Evolutionary conservation across 2,888 invertebrate species (phyloP).

Genomic region (Noctua pronuba): DNA sequence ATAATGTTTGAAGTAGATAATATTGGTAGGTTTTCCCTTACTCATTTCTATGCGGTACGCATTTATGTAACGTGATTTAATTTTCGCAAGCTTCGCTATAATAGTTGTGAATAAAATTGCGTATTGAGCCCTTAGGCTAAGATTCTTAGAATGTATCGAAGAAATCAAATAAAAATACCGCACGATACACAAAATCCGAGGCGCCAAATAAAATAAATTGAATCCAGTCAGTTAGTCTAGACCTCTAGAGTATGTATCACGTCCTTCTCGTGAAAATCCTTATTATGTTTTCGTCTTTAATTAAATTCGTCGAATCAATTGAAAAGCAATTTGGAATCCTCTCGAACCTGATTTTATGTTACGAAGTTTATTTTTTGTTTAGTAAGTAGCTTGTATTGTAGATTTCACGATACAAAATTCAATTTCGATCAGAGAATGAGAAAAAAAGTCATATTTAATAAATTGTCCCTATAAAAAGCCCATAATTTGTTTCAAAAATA

Average conservation of each 20-base stretch:
- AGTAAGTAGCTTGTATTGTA: conserved; percentile 9
- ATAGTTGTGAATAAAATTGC: conserved; percentile 49
- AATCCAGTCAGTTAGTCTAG: conserved; percentile 58
- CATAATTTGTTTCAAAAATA: conserved; percentile 26
- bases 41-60: conserved; percentile 36
- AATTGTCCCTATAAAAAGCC: conserved; percentile 9
- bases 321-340: conserved; percentile 50
- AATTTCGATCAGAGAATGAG: conserved; percentile 20
- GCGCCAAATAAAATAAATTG: conserved; percentile 67
- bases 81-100: conserved; percentile 45
- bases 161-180: conserved; percentile 62
- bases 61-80: conserved; percentile 50
- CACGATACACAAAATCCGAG: conserved; percentile 47
- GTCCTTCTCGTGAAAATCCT: conserved; percentile 51
- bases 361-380: conserved; percentile 34
- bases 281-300: conserved; percentile 54
- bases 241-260: conserved; percentile 53
- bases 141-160: conserved; percentile 55
- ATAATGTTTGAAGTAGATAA: conserved; percentile 8
- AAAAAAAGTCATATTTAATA: conserved; percentile 13
- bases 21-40: conserved; percentile 1
- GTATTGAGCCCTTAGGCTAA: conserved; percentile 54
- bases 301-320: conserved; percentile 60
- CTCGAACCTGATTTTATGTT: conserved; percentile 42
- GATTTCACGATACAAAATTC: conserved; percentile 18